Evolutionary conservation across 2,113 vertebrate genomes (phyloP).

Genomic region (Plotosus lineatus): DNA sequence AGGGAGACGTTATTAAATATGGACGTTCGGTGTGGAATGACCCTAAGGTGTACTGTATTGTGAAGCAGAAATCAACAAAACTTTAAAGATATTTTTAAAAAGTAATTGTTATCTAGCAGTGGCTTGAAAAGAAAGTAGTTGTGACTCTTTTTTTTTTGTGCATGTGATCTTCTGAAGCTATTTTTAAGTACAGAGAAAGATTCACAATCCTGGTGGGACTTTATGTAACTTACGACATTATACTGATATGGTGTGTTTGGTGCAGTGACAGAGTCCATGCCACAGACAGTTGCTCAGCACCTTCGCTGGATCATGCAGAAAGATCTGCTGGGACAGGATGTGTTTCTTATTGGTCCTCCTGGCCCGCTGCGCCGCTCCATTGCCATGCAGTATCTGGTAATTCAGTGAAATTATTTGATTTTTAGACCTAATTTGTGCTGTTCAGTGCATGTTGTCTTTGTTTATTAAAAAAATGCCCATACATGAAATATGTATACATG

Average conservation of each 20-base stretch:
- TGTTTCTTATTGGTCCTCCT: slow-evolving; percentile 95
- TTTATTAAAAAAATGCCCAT: not conserved
- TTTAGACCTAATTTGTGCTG: not conserved
- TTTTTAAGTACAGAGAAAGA: not conserved
- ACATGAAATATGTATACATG: not conserved
- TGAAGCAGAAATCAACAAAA: too few relatives aligned
- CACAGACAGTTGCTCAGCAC: slow-evolving; percentile 85
- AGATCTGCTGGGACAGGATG: slow-evolving; percentile 92
- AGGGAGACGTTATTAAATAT: too few relatives aligned
- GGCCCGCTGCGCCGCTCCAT: slow-evolving; percentile 91
- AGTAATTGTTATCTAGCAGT: not conserved
- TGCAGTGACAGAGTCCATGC: slow-evolving; percentile 81
- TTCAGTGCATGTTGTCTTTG: not conserved
- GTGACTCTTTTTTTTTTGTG: not conserved
- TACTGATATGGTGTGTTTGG: slow-evolving; percentile 27
- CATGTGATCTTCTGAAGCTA: not conserved
- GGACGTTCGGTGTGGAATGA: too few relatives aligned
- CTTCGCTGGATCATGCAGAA: slow-evolving; percentile 99
- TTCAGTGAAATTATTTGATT: not conserved
- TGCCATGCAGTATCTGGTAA: slow-evolving; percentile 97
- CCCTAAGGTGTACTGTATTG: too few relatives aligned
- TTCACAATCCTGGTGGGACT: not conserved
- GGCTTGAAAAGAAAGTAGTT: not conserved
- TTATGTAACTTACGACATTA: not conserved
- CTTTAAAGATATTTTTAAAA: too few relatives aligned